These are phyloP conservation scores for Columba janthina DNA, from an alignment of 2,113 vertebrate genomes.

Conservation along the genomic window DNA sequence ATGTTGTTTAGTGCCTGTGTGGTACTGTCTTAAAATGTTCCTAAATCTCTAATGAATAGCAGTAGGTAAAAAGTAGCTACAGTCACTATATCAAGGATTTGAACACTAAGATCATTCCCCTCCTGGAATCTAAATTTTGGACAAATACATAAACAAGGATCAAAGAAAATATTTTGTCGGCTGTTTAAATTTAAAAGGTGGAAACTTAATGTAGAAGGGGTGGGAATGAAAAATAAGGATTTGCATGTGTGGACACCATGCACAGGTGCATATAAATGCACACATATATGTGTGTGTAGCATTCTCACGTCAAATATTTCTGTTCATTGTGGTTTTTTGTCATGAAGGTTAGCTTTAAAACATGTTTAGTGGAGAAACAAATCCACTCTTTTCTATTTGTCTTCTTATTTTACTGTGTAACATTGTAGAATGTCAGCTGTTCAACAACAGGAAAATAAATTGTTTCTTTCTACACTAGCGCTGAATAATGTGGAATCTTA, in stretches of 20 bases:
- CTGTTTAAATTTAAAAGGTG: neutral
- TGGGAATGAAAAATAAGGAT: neutral
- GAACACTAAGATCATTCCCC: neutral
- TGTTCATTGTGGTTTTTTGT: neutral
- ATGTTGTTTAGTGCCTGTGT: neutral
- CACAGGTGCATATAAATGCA: no score
- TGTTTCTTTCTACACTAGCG: neutral
- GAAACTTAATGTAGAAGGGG: neutral
- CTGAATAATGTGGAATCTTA: neutral
- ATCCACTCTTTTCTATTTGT: neutral
- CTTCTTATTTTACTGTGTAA: neutral
- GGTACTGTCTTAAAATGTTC: neutral
- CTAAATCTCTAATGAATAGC: neutral
- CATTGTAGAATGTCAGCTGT: neutral
- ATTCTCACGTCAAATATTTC: neutral
- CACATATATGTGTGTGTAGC: accelerated
- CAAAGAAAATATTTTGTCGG: neutral
- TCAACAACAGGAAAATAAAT: neutral
- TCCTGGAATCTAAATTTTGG: neutral
- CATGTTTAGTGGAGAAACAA: neutral
- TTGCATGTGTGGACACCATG: neutral
- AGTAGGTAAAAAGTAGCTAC: neutral
- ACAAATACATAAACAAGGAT: neutral
- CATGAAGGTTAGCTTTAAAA: neutral
- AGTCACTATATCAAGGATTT: neutral